Evolutionary conservation across 2,113 vertebrate species (phyloP).

Genomic region (Fregata magnificens): DNA sequence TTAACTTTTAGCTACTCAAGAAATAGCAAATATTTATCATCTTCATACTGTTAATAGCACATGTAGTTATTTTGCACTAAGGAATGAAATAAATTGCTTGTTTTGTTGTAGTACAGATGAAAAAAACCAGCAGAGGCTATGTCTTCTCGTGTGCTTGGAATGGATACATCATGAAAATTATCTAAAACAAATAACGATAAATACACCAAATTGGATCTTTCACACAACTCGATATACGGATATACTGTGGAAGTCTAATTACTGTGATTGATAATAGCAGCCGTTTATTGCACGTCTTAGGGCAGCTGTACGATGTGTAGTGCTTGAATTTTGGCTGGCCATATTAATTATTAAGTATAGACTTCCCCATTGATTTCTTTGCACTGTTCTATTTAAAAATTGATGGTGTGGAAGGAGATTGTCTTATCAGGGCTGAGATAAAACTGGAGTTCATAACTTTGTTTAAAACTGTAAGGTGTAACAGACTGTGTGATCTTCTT

Average conservation of each 20-base stretch:
- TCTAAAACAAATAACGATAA: neutral
- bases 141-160: neutral
- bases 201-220: neutral
- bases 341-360: neutral
- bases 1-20: neutral
- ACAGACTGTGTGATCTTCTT: neutral
- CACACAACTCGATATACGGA: neutral
- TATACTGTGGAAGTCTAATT: neutral
- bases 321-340: neutral
- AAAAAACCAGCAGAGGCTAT: neutral
- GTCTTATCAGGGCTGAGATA: neutral
- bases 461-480: neutral
- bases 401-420: neutral
- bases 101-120: neutral
- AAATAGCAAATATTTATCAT: neutral
- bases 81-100: neutral
- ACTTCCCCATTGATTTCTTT: neutral
- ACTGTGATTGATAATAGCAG: neutral
- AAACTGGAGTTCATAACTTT: neutral
- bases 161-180: neutral
- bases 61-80: neutral
- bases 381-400: neutral
- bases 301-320: neutral
- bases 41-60: neutral
- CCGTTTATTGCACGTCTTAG: neutral